A percentile compares a stretch with the other conserved stretches of the same genome.
Evolutionary conservation across 2,113 vertebrate species (phyloP).

Genomic region (Zosterops hypoxanthus): DNA sequence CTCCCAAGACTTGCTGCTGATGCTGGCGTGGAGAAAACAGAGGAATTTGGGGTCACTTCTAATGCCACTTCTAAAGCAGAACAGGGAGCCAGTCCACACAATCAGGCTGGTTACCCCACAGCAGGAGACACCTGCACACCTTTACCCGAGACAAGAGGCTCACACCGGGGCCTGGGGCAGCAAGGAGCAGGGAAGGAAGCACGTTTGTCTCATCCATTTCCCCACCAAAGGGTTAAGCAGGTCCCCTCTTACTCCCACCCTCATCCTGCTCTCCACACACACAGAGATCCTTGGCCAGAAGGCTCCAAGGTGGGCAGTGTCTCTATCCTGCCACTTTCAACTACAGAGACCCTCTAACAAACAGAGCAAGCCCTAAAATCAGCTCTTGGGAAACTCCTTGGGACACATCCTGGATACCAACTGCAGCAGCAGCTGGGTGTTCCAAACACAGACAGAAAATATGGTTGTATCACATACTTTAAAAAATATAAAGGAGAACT

Average conservation of each 20-base stretch:
- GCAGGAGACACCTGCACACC: background rate
- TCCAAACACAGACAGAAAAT: background rate
- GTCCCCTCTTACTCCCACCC: background rate
- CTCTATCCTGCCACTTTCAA: background rate
- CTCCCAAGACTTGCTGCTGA: slow-evolving; percentile 97
- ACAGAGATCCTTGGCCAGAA: background rate
- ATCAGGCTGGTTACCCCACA: background rate
- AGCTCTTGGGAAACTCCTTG: background rate
- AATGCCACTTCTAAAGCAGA: background rate
- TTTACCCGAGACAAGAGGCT: background rate
- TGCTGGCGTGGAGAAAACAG: slow-evolving; percentile 75
- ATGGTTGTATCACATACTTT: fast-evolving
- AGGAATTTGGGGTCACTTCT: background rate
- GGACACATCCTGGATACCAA: background rate
- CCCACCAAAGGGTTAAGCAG: background rate
- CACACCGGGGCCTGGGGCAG: fast-evolving
- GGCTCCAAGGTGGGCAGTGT: background rate
- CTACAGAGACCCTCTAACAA: background rate
- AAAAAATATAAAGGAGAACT: background rate
- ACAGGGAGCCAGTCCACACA: too few relatives aligned
- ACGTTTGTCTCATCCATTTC: background rate
- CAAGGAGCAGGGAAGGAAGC: background rate
- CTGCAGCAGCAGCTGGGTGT: background rate
- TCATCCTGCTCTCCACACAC: background rate
- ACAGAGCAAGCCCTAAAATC: background rate